These are phyloP conservation scores for Xestoiulus laeticollis DNA, from an alignment of 2,888 invertebrate species.

Conservation along the genomic window DNA sequence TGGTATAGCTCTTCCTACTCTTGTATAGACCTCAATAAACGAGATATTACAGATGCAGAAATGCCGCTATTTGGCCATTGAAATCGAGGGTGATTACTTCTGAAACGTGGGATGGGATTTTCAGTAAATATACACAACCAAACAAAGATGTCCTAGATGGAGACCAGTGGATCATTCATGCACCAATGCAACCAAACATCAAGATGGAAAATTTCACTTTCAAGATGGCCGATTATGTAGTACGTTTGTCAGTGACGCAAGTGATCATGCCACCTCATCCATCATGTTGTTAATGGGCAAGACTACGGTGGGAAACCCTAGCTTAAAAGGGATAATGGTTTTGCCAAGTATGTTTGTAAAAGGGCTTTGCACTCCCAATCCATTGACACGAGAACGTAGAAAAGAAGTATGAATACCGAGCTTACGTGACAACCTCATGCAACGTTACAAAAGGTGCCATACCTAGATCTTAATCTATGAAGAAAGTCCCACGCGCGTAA, in stretches of 20 bases:
- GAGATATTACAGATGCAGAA: not conserved
- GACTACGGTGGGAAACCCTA: not conserved
- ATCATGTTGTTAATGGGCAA: not conserved
- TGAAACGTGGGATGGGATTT: not conserved
- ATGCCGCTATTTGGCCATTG: not conserved
- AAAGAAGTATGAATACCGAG: slow-evolving; percentile 9
- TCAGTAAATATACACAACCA: not conserved
- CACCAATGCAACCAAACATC: not conserved
- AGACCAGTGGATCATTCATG: not conserved
- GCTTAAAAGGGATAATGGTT: slow-evolving; percentile 35
- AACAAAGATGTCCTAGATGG: not conserved
- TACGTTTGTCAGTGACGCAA: not conserved
- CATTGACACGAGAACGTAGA: not conserved
- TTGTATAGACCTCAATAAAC: not conserved
- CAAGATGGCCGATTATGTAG: not conserved
- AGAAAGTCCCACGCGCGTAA: not conserved
- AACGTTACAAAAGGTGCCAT: not conserved
- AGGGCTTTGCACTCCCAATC: slow-evolving; percentile 31
- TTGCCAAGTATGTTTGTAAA: slow-evolving; percentile 35
- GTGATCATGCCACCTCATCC: slow-evolving; percentile 30
- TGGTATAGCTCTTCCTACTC: not conserved
- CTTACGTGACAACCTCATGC: slow-evolving; percentile 1
- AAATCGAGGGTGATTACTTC: not conserved
- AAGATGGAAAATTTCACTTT: not conserved
- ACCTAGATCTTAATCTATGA: not conserved